Base-by-base conservation (phyloP, 2,113 vertebrate genomes). In the Scartelaos histophorus region DNA sequence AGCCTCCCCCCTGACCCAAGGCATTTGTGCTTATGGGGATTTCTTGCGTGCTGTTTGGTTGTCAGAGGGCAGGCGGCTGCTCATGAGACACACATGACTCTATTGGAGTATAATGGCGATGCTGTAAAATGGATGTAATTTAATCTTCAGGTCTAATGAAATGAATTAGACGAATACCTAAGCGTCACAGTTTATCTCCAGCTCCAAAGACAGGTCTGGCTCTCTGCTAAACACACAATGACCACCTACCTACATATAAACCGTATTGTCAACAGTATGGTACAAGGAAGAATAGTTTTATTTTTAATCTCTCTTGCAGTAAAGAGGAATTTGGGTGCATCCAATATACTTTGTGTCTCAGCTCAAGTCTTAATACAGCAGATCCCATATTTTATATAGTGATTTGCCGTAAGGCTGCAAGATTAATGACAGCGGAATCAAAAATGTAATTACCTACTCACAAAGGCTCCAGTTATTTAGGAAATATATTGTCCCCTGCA, bases 81-180 rank as follows among this genome's bases (percentile, higher is more conserved):
- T 82, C 70, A 85, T 80, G 78, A 74, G 62, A 0, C 29, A 80
- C 81, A 90, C 87, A 90, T 90, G 89, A 88, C 82, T 83, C 64
- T 73, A 83, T 70, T 81, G 81, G 72, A 66, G 66, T 21, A 82
- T 81, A 87, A 88, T 81, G 69, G 72, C 67, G 66, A 62, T 78
- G 49, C 70, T 88, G 78, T 83, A 54, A 84, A 76, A 68, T 68
- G 71, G 53, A 62, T 77, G 69, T 84, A 82, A 86, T 79, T 83
- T 54, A 85, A 76, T 88, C 69, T 82, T 66, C 68, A 34, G 35
- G 61, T 73, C 66, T 79, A 78, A 85, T 84, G 34, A 84, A 84
- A 71, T 67, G 71, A 81, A 85, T 86, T 82, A 82, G 60, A 70
- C 47, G 78, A 87, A 82, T 78, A 60, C 76, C 53, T 61, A 70